These are phyloP conservation scores for Stenurella melanura DNA, from an alignment of 2,888 invertebrate genomes.

Conservation along the genomic window DNA sequence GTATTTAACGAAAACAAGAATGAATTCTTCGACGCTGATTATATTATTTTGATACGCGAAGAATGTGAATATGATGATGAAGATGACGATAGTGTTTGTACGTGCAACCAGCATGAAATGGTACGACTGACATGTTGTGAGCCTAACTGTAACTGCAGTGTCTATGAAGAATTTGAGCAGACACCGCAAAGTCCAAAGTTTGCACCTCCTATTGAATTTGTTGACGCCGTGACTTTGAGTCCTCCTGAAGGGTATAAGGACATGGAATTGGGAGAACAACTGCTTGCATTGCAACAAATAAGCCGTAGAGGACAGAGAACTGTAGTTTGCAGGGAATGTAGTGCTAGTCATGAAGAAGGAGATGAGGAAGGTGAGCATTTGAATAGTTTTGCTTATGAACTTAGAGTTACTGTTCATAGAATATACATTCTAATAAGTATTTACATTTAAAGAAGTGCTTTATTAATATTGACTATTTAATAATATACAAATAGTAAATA, in stretches of 20 bases:
- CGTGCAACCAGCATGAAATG: slow-evolving; percentile 83
- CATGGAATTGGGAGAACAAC: slow-evolving; percentile 80
- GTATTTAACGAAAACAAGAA: slow-evolving; percentile 92
- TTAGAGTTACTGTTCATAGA: too few species aligned
- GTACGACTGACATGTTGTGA: slow-evolving; percentile 79
- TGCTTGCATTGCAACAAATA: slow-evolving; percentile 76
- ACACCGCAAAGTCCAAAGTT: slow-evolving; percentile 77
- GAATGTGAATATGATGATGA: slow-evolving; percentile 91
- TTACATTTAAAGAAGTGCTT: too few species aligned
- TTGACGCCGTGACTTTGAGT: slow-evolving; percentile 89
- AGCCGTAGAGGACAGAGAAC: slow-evolving; percentile 60
- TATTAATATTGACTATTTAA: too few species aligned
- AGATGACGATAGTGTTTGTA: slow-evolving; percentile 83
- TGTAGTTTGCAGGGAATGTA: slow-evolving; percentile 72
- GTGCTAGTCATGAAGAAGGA: slow-evolving; percentile 70
- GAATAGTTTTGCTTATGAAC: not conserved
- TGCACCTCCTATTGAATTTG: slow-evolving; percentile 82
- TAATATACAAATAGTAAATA: too few species aligned
- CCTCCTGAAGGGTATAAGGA: slow-evolving; percentile 95
- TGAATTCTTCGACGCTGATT: slow-evolving; percentile 94
- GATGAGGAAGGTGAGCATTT: slow-evolving; percentile 63
- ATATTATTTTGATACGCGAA: slow-evolving; percentile 91
- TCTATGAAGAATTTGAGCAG: slow-evolving; percentile 63
- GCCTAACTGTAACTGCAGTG: slow-evolving; percentile 78
- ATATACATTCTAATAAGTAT: too few species aligned